phyloP scores from a whole-genome alignment of 2,113 vertebrate genomes.

The Meriones unguiculatus region DNA sequence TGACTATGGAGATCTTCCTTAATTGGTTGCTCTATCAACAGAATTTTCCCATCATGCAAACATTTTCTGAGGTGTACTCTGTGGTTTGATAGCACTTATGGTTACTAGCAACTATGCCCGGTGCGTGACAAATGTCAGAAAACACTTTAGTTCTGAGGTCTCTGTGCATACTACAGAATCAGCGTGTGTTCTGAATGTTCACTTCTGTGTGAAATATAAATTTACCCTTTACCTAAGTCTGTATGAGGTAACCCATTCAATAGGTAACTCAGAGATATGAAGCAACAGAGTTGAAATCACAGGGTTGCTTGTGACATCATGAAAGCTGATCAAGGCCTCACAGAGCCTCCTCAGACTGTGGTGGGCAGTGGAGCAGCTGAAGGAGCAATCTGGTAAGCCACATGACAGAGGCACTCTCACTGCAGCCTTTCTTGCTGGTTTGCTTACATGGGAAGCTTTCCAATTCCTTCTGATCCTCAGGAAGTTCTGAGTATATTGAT shows the following conservation, averaged over 20 bases:
- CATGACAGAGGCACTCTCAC: background rate
- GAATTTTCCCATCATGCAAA: background rate
- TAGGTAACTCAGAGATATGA: background rate
- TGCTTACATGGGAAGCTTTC: background rate
- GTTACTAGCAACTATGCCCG: background rate
- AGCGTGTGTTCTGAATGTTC: background rate
- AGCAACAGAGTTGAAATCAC: background rate
- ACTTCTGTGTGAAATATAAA: background rate
- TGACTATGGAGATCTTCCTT: background rate
- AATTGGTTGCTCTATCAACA: background rate
- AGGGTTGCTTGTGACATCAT: background rate
- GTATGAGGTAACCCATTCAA: background rate
- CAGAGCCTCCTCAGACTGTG: conserved; percentile 61
- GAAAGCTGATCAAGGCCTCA: no score
- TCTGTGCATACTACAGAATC: background rate
- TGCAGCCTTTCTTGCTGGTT: background rate
- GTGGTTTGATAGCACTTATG: background rate
- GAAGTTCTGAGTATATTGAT: background rate
- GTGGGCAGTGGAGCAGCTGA: background rate
- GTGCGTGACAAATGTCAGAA: background rate
- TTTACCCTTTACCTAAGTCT: background rate
- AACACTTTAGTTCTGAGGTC: background rate
- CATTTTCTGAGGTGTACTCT: background rate
- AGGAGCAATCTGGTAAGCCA: background rate
- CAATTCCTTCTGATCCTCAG: background rate